A percentile compares a stretch with the other conserved stretches of the same genome.
Evolutionary conservation across 1,140 invertebrate genomes (phyloP).

Genomic region (Zophobas morio): DNA sequence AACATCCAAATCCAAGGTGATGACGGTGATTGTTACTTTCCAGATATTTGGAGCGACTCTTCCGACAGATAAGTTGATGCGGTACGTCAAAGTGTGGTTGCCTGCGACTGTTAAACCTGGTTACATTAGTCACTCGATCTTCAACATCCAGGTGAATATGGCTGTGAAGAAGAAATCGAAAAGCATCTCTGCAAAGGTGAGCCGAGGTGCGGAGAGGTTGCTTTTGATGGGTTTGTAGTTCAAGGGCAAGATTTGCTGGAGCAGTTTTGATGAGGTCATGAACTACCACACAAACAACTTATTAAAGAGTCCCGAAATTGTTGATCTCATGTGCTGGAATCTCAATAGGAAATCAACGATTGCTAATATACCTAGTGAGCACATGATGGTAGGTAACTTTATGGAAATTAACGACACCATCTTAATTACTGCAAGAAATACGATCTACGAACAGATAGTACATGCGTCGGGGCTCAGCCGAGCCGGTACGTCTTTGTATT

Average conservation of each 20-base stretch:
- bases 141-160: conserved; percentile 44
- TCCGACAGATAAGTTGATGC: conserved; percentile 48
- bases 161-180: conserved; percentile 58
- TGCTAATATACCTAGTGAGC: conserved; percentile 30
- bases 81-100: conserved; percentile 57
- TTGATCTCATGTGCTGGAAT: conserved; percentile 50
- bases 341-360: conserved; percentile 18
- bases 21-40: conserved; percentile 1
- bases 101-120: conserved; percentile 37
- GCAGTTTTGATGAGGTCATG: conserved; percentile 53
- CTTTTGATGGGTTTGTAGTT: conserved; percentile 52
- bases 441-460: conserved; percentile 56
- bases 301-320: conserved; percentile 59
- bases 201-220: not conserved
- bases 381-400: conserved; percentile 57
- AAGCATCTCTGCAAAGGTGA: conserved; percentile 58
- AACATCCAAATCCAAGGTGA: not conserved
- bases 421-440: conserved; percentile 55
- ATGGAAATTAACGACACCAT: conserved; percentile 59
- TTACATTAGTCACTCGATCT: conserved; percentile 57
- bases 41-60: conserved; percentile 52
- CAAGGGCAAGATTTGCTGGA: conserved; percentile 60
- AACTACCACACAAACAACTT: conserved; percentile 50
- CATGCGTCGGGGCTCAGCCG: conserved; percentile 50
- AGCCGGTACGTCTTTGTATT: not conserved